A percentile compares a stretch with the other conserved stretches of the same genome.
phyloP scores from a whole-genome alignment of 2,113 vertebrate species.

The Psilopogon haemacephalus region DNA sequence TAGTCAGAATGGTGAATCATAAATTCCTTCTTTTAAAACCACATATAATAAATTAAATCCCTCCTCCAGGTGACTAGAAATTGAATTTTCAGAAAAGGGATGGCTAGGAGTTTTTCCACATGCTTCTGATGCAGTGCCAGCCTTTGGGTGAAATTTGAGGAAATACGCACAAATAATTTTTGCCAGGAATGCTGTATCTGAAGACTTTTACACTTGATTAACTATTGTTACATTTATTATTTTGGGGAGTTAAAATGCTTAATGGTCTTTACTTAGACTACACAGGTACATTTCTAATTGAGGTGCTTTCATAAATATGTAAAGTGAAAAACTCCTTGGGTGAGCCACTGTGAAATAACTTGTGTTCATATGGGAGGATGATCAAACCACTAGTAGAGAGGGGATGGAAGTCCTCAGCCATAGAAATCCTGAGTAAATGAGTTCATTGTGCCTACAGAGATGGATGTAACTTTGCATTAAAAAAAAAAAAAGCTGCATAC shows the following conservation, averaged over 20 bases:
- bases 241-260: neutral
- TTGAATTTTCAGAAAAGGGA: slow-evolving; percentile 30
- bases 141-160: neutral
- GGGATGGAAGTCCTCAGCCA: neutral
- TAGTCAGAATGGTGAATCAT: slow-evolving; percentile 57
- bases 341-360: neutral
- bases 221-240: neutral
- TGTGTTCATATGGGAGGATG: neutral
- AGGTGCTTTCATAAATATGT: neutral
- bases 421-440: neutral
- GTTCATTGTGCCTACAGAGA: neutral
- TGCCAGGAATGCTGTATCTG: neutral
- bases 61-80: slow-evolving; percentile 44
- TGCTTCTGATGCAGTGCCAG: neutral
- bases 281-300: neutral
- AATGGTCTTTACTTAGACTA: neutral
- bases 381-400: neutral
- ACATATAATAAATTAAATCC: slow-evolving; percentile 68
- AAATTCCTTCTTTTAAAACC: slow-evolving; percentile 55
- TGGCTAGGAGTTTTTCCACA: neutral
- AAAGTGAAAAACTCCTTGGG: neutral
- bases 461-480: neutral
- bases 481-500: neutral
- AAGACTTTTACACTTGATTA: neutral
- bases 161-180: neutral